Evolutionary conservation across 2,888 invertebrate genomes (phyloP), one percentile per base, ranked within the genome.

Genomic region (Pseudococcus viburni): DNA sequence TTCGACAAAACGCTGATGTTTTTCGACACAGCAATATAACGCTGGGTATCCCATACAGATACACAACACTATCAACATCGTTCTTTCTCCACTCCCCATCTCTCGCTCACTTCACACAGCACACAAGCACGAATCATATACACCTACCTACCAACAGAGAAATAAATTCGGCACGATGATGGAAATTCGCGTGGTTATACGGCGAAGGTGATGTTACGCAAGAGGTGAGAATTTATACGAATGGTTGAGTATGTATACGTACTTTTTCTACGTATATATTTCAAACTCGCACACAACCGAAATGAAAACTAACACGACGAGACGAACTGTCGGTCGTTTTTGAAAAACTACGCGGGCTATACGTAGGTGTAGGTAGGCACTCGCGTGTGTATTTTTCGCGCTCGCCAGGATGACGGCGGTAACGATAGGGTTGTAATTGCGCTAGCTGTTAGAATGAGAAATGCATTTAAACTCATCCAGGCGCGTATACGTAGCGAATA

Each of bases 401-500:
- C 55, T 55, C 17, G 55, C 55, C 17, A 55, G 55, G 17, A 55
- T 55, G 17, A 22, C 19, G 64, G 19, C 64, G 22, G 22, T 22
- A 64, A 64, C 64, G 64, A 64, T 22, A 22, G 22, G 22, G 19
- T 19, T 64, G 22, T 64, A 64, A 64, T 64, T 64, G 64, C 8
- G 64, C 64, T 64, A 55, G 55, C 19, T 64, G 64, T 19, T 22
- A 19, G 22, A 22, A 64, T 64, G 64, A 64, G 64, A 64, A 64
- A 22, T 64, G 64, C 64, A 22, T 64, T 64, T 64, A 19, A 22
- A 64, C 8, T 64, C 64, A 22, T 22, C 64, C 12, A 64, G 64
- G 64, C 64, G 64, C 19, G 64, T 64, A 64, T 22, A 64, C 64
- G 55, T 55, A 15, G 55, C 55, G 39, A 77, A 77, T 39, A 39